Evolutionary conservation across 1,140 invertebrate species (phyloP).

Genomic region (Formica exsecta): DNA sequence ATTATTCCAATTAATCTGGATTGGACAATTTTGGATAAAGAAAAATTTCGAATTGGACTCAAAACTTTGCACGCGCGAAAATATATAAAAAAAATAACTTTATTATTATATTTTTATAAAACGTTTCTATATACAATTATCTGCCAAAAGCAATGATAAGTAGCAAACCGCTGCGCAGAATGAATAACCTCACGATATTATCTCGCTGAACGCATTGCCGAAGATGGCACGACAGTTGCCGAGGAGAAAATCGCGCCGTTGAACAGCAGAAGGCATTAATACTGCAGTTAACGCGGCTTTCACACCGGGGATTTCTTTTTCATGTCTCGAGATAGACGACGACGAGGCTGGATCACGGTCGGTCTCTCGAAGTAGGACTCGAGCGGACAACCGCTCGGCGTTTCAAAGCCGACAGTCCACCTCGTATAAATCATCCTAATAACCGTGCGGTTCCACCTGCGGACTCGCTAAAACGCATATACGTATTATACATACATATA

Average conservation of each 20-base stretch:
- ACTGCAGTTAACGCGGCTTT: constrained; percentile 47
- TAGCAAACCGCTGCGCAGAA: neutral
- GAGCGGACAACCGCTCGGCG: constrained; percentile 46
- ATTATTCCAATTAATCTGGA: neutral
- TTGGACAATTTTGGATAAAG: neutral
- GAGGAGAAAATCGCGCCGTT: constrained; percentile 28
- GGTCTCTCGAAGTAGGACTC: constrained; percentile 59
- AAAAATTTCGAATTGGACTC: neutral
- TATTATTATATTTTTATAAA: neutral
- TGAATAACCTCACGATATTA: neutral
- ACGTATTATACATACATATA: constrained; percentile 29
- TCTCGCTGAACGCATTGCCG: constrained; percentile 6
- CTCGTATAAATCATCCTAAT: constrained; percentile 82
- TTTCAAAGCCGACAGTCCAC: constrained; percentile 73
- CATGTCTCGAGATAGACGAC: constrained; percentile 16
- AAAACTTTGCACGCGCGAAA: neutral
- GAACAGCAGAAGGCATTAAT: constrained; percentile 25
- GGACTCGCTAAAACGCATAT: constrained; percentile 73
- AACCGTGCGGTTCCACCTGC: constrained; percentile 80
- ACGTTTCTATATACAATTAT: neutral
- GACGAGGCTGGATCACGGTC: constrained; percentile 27
- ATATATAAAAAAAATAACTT: neutral
- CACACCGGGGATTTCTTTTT: constrained; percentile 23
- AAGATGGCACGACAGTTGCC: constrained; percentile 9
- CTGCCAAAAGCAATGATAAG: neutral